Base-by-base conservation (phyloP, 2,113 vertebrate species). In the Sula dactylatra region DNA sequence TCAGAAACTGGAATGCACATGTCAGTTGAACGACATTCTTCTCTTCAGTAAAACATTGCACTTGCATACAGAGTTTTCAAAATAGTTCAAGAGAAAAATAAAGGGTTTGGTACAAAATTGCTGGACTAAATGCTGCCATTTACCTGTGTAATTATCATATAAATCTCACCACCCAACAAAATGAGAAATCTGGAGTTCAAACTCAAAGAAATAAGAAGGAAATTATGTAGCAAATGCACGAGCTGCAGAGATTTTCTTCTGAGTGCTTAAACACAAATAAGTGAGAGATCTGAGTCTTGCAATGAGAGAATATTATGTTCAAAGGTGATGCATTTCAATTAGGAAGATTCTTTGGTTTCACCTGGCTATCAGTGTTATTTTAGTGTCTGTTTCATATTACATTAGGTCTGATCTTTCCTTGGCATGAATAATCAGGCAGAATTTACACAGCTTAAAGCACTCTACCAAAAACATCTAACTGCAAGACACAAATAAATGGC, bases 331-430 rank as follows among this genome's bases (percentile, higher is more conserved):
- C 18, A 78, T 80, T 94, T 96, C 65, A 76, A 22, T 80, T 44
- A 55, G 69, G 72, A 76, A 38, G 72, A 91, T 86, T 91, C 97
- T 96, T 95, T 95, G 76, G 96, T 86, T 93, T 94, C 74, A 80
- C 80, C 70, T 38, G 81, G 77, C 61, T 76, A 61, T 86, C 49
- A 73, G 72, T 22, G 58, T 85, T 93, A 90, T 62, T 94, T 91
- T 65, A 96, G 62, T 94, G 49, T 90, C 87, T 85, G 5, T 77
- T 93, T 92, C 32, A 22, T 78, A 59, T 78, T 49, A 88, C 16
- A 49, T 40, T 76, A 94, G 19, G n/a, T 55, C 62, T 89, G 71
- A 80, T 40, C 15, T 42, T 73, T 70, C 95, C 88, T 88, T 77
- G 56, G 72, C 70, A 83, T 96, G 55, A 93, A 84, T 45, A 52